phyloP scores from a whole-genome alignment of 2,797 vertebrate genomes.

The Artibeus jamaicensis region DNA sequence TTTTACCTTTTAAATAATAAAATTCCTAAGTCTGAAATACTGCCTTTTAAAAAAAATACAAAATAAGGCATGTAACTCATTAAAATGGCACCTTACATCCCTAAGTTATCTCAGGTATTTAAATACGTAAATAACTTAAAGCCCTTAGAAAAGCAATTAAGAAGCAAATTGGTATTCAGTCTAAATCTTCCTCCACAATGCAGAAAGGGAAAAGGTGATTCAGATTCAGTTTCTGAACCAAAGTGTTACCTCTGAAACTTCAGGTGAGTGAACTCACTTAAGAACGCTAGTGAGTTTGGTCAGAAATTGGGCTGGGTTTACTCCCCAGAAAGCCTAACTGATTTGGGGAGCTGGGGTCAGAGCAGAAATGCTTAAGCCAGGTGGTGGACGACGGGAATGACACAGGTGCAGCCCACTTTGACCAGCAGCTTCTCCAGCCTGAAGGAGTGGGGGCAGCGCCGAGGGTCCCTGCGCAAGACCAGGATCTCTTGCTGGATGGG shows the following conservation, averaged over 20 bases:
- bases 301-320: background rate
- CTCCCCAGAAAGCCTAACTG: background rate
- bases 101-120: constrained; percentile 40
- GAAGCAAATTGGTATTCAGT: background rate
- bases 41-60: constrained; percentile 27
- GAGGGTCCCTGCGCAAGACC: constrained; percentile 77
- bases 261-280: background rate
- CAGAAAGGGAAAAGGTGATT: background rate
- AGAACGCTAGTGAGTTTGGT: background rate
- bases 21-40: background rate
- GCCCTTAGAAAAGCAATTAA: background rate
- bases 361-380: constrained; percentile 36
- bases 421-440: constrained; percentile 80
- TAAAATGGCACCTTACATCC: background rate
- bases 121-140: constrained; percentile 70
- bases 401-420: constrained; percentile 82
- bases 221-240: background rate
- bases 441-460: constrained; percentile 76
- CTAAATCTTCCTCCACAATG: background rate
- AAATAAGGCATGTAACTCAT: constrained; percentile 30
- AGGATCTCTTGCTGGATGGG: constrained; percentile 82
- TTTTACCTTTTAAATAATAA: constrained; percentile 70
- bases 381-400: constrained; percentile 67
- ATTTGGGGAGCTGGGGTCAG: background rate
- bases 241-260: background rate